Evolutionary conservation across 2,113 vertebrate genomes (phyloP).

Genomic region (Euleptes europaea): DNA sequence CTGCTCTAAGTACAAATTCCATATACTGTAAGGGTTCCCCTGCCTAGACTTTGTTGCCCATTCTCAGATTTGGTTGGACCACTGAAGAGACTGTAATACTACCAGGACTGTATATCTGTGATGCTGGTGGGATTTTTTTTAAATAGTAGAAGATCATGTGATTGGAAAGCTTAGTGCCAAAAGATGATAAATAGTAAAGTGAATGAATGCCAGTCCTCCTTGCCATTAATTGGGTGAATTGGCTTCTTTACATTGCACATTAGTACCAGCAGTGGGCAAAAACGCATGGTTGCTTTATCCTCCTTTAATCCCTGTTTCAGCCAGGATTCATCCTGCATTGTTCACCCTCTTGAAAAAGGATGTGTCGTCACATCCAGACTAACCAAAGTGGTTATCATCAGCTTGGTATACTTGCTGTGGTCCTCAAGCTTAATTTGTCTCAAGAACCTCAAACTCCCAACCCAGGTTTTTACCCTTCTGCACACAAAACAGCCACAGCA

Average conservation of each 20-base stretch:
- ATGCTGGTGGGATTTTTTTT: too few relatives aligned
- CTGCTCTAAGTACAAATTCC: not conserved
- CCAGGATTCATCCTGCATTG: too few relatives aligned
- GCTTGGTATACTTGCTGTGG: too few relatives aligned
- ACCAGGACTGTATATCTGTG: not conserved
- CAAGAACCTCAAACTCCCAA: too few relatives aligned
- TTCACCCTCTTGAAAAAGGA: too few relatives aligned
- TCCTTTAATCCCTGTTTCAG: too few relatives aligned
- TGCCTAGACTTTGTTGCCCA: not conserved
- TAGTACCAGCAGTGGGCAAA: not conserved
- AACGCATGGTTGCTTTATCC: too few relatives aligned
- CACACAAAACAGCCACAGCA: too few relatives aligned
- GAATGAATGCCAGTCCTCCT: conserved; percentile 31
- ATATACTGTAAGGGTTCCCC: not conserved
- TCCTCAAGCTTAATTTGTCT: too few relatives aligned
- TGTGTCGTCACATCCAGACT: too few relatives aligned
- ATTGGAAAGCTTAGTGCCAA: conserved; percentile 1
- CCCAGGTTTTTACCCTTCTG: too few relatives aligned
- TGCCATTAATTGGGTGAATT: conserved; percentile 37
- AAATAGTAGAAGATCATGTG: not conserved
- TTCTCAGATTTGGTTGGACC: not conserved
- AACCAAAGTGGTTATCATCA: too few relatives aligned
- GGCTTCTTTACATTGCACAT: not conserved
- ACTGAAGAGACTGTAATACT: not conserved
- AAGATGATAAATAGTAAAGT: conserved; percentile 14